These are phyloP conservation scores for Chelidonichthys spinosus DNA, from an alignment of 2,797 vertebrate genomes.

Conservation along the genomic window DNA sequence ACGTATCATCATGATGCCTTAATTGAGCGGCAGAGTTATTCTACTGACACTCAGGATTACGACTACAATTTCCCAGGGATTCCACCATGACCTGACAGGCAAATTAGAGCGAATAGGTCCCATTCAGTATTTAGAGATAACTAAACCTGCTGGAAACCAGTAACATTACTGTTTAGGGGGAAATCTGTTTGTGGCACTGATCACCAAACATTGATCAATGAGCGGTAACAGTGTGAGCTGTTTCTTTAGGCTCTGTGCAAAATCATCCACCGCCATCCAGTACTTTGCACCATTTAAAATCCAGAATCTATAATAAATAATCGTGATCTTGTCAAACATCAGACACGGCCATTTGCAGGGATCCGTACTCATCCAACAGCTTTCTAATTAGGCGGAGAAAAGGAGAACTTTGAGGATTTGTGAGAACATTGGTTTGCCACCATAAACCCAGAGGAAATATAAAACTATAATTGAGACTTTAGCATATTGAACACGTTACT, in stretches of 20 bases:
- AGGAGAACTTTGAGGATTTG: too few species aligned
- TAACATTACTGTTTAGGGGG: background rate
- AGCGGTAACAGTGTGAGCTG: background rate
- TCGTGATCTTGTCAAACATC: too few species aligned
- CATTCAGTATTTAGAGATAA: background rate
- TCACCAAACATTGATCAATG: background rate
- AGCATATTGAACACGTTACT: background rate
- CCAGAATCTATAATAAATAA: background rate
- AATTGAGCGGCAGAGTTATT: constrained; percentile 1
- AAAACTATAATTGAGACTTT: background rate
- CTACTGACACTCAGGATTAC: background rate
- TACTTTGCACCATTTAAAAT: background rate
- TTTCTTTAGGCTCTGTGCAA: background rate
- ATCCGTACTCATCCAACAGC: too few species aligned
- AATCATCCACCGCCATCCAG: background rate
- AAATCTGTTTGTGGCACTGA: background rate
- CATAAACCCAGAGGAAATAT: too few species aligned
- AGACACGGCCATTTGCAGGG: too few species aligned
- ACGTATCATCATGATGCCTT: background rate
- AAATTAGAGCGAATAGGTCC: background rate
- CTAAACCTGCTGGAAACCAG: background rate
- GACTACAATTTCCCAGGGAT: background rate
- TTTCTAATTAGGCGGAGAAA: too few species aligned
- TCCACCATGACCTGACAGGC: background rate
- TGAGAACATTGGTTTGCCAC: too few species aligned